Evolutionary conservation across 2,113 vertebrate genomes (phyloP), one percentile per base, ranked within the genome.

Genomic region (Syngnathus typhle): DNA sequence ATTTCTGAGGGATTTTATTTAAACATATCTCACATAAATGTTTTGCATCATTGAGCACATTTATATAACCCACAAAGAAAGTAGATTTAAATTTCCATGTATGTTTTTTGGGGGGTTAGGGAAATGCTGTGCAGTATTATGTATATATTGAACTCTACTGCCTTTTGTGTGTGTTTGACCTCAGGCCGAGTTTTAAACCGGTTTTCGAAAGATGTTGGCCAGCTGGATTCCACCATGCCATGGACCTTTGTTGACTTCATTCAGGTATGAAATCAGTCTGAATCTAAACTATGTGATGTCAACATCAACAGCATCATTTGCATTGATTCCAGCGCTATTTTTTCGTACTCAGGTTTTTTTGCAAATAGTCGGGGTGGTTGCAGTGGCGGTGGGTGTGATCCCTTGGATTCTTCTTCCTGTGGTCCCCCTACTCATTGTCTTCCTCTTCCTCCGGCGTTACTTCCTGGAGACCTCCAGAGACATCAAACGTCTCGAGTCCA

Each of bases 401-500:
- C 95, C 94, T 37, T 94, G 93, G 93, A 92, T 96, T 63, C 82
- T 92, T 16, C 87, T 95, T 68, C 93, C 93, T 0, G 87, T 96
- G 69, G 11, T 94, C 54, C 93, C 93, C 7, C 93, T 98, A 10
- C 75, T 90, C 70, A 52, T 92, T 69, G 0, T 92, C 80, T 96
- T 96, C 82, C 51, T 94, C 80, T 81, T 89, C 79, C 90, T 97
- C 60, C 92, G 94, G 1, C 87, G 88, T 1, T 98, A 95, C 79
- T 96, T 94, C 87, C 89, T 95, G 82, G 82, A 81, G 72, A 95
- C 94, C 0, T 93, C 94, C 47, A 91, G 94, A 82, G 91, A 95
- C 71, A 86, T 95, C 82, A 96, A 97, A 76, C 93, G 94, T 47
- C 91, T 97, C 4, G 93, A 95, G 84, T 90, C 92, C 65, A 95